These are phyloP conservation scores for Cyprinella venusta DNA, from an alignment of 2,797 vertebrate species.

Conservation along the genomic window DNA sequence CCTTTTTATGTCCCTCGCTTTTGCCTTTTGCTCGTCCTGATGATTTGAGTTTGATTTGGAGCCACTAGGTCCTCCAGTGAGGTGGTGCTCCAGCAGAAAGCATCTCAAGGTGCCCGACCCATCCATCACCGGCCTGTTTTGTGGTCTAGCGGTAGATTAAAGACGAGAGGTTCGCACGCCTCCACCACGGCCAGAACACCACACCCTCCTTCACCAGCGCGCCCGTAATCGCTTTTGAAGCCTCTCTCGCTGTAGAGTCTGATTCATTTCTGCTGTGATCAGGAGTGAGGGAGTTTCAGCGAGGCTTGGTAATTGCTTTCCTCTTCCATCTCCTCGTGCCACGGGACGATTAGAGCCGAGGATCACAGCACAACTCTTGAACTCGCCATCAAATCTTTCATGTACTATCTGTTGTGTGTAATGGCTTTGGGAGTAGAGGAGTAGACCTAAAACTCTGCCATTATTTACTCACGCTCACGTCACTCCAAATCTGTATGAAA, in stretches of 20 bases:
- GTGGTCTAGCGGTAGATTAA: conserved; percentile 54
- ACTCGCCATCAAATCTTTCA: conserved; percentile 23
- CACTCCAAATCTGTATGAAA: neutral
- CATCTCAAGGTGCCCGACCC: conserved; percentile 36
- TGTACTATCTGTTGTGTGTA: conserved; percentile 4
- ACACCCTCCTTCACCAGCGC: conserved; percentile 9
- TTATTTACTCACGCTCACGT: conserved; percentile 2
- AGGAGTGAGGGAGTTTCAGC: conserved; percentile 50
- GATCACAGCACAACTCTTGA: conserved; percentile 25
- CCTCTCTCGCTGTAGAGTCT: conserved; percentile 41
- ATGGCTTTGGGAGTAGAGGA: conserved; percentile 11
- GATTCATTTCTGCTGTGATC: conserved; percentile 57
- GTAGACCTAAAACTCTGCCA: conserved; percentile 7
- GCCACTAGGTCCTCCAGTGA: neutral
- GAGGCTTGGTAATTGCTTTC: conserved; percentile 57
- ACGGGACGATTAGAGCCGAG: conserved; percentile 36
- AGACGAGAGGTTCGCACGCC: conserved; percentile 41
- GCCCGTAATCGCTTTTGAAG: conserved; percentile 52
- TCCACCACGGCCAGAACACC: conserved; percentile 24
- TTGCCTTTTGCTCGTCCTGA: conserved; percentile 7
- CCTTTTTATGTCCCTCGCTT: neutral
- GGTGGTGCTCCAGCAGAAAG: conserved; percentile 42
- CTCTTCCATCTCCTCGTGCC: conserved; percentile 27
- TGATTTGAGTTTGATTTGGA: conserved; percentile 47
- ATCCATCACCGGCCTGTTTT: conserved; percentile 52